Conservation (phyloP, 2,888 invertebrate species). For the Athalia rosae region DNA sequence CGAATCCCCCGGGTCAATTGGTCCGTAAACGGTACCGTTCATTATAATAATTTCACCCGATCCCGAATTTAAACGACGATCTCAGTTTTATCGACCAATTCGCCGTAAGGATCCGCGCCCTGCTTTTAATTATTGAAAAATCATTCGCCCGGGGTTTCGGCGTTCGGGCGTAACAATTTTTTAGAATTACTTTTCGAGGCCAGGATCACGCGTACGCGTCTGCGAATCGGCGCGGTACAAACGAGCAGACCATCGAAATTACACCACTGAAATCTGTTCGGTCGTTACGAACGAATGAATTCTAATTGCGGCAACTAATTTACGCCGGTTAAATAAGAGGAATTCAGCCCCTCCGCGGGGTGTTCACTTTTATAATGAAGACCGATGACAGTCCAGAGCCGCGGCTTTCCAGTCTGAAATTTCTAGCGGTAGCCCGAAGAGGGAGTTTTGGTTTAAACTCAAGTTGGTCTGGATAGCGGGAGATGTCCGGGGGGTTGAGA, state of each 20-base stretch:
- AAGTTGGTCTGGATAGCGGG: background rate
- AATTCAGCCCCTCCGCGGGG: conserved; percentile 56
- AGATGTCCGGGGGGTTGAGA: conserved; percentile 17
- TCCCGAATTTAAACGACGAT: too few relatives aligned
- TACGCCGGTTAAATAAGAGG: conserved; percentile 60
- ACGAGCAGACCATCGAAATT: conserved; percentile 7
- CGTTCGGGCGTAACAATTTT: too few relatives aligned
- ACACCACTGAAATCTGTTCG: background rate
- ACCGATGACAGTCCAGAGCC: conserved; percentile 65
- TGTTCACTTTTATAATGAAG: conserved; percentile 69
- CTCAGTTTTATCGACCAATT: too few relatives aligned
- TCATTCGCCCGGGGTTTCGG: too few relatives aligned
- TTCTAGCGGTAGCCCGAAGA: background rate
- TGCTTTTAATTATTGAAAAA: too few relatives aligned
- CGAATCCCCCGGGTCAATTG: too few relatives aligned
- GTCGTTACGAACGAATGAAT: background rate
- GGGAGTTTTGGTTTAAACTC: too few relatives aligned
- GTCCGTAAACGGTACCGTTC: too few relatives aligned
- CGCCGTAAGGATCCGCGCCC: too few relatives aligned
- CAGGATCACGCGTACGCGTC: too few relatives aligned
- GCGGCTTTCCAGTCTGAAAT: conserved; percentile 21
- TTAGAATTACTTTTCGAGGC: too few relatives aligned
- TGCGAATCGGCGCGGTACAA: background rate
- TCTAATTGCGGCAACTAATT: conserved; percentile 51
- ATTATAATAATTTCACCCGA: too few relatives aligned